Percentiles rank a stretch among this genome's conserved stretches.
phyloP scores from a whole-genome alignment of 2,797 vertebrate genomes.

The Gymnoscopelus braueri region DNA sequence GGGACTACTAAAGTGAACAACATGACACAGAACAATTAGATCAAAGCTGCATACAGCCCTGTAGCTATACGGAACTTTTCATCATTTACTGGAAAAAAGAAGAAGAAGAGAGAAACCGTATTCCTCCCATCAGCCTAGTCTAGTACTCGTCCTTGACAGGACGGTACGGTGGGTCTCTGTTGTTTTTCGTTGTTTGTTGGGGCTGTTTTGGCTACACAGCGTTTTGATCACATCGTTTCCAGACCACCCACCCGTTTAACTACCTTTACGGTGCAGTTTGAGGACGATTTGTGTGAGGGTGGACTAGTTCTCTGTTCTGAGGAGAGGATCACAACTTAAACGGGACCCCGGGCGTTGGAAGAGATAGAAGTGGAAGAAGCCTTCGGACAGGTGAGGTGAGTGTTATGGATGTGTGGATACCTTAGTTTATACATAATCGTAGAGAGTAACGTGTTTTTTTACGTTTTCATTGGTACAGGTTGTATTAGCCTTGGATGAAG shows the following conservation, averaged over 20 bases:
- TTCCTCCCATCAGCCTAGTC: no score
- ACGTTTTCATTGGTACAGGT: no score
- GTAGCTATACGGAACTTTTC: neutral
- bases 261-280: conserved; percentile 15
- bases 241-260: conserved; percentile 27
- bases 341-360: neutral
- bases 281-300: neutral
- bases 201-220: conserved; percentile 19
- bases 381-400: conserved; percentile 71
- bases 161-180: neutral
- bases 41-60: neutral
- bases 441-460: no score
- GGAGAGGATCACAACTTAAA: conserved; percentile 23
- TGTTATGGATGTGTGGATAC: neutral
- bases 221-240: conserved; percentile 37
- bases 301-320: neutral
- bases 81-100: no score
- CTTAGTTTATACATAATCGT: no score
- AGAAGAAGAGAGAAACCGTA: no score
- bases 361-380: conserved; percentile 26
- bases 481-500: no score
- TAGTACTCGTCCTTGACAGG: no score
- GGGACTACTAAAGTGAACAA: conserved; percentile 4
- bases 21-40: conserved; percentile 9
- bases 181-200: conserved; percentile 54